Base-by-base conservation (phyloP, 2,888 invertebrate genomes). In the Cephonodes hylas region DNA sequence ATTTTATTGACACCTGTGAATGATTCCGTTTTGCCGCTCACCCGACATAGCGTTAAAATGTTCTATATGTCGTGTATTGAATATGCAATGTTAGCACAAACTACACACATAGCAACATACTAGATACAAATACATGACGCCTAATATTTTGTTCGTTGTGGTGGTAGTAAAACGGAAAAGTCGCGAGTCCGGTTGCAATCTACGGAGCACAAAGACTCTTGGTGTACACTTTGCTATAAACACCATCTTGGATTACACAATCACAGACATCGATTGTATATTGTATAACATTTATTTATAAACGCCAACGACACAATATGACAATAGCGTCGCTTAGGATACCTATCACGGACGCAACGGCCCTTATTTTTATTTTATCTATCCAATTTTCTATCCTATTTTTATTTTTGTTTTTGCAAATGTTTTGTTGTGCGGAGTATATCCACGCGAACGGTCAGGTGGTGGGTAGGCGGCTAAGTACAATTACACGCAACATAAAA, bases 131-230 rank as follows among this genome's bases (percentile, higher is more conserved):
- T 5, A 63, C 66, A 66, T 66, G 60, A 45, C 58, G 46, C 57
- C 46, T 48, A 31, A 48, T 20, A 38, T 58, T 61, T 61, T 18
- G 53, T 46, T 46, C 61, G 65, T 53, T 20, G 23, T 66, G 64
- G 65, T 69, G 67, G 63, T 63, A 77, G 77, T 79, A 64, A 81
- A 80, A 83, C 83, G 84, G 82, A 80, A 83, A 79, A 64, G 64
- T 67, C 74, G 89, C 88, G 89, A 90, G 92, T 93, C 93, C 93
- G 91, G 93, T 91, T 91, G 92, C 93, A 93, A 90, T 91, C 90
- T 84, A 89, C 91, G 90, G 92, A 92, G 93, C 93, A 92, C 92
- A 86, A 92, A 90, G 89, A 90, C 92, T 92, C 91, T 93, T 91
- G 91, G 89, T 89, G 89, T 89, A 89, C 87, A 88, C 88, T 88